Base-by-base conservation (phyloP, 2,797 vertebrate species). In the Chloroceryle inda region DNA sequence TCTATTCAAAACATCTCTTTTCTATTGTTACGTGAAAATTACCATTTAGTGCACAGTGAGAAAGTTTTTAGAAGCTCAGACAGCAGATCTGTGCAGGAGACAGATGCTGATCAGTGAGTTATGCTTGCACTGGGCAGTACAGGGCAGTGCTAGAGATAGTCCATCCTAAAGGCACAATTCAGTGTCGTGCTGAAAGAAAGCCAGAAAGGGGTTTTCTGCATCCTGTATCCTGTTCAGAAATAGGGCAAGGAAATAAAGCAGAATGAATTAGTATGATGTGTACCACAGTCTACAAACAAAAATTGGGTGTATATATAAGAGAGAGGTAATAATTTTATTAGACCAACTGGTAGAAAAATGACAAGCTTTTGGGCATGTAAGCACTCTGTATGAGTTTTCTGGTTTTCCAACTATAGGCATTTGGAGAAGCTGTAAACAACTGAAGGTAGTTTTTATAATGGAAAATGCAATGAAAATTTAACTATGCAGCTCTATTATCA, bases 1-100 rank as follows among this genome's bases (percentile, higher is more conserved):
- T 82, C 69, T 79, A 52, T 78, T 75, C 59, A 72, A 96, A 95
- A 82, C 61, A 87, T 85, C 89, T 93, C 45, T 63, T 85, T 92
- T 89, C 33, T 67, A 58, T 44, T 89, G 52, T 77, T 80, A 67
- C 58, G 40, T 61, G 56, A 85, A 96, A 94, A 89, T 88, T 89
- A 64, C 52, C 19, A 9, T 74, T 24, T 3, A 88, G 21, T 18
- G 27, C 35, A 56, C 55, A 56, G 26, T 0, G 1, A 83, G 83
- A 90, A 50, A 24, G 19, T 11, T 81, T 86, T 69, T 76, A 93
- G n/a, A 73, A 79, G 31, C 33, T 91, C 76, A 85, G 44, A 33
- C 38, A 90, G 44, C 24, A 85, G 68, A 55, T 27, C 33, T 88
- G 13, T 81, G 64, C 45, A 61, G 78, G 50, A 82, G 24, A 10